phyloP scores from a whole-genome alignment of 1,140 invertebrate species.

The Diprion similis region DNA sequence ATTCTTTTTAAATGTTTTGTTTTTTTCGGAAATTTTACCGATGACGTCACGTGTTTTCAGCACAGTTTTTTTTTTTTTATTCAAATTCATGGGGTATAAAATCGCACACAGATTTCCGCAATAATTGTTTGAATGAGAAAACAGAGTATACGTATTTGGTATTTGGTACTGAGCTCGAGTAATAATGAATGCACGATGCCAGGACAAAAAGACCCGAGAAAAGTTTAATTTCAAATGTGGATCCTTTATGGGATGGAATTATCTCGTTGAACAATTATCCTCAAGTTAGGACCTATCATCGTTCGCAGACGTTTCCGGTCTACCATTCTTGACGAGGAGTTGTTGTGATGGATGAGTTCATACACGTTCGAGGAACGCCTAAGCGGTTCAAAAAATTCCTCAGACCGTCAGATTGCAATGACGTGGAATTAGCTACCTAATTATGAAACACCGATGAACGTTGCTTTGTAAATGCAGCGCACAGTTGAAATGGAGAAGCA shows the following conservation, averaged over 20 bases:
- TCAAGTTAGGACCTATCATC: conserved; percentile 23
- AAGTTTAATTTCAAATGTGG: conserved; percentile 3
- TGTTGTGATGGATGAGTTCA: background rate
- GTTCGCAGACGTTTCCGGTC: conserved; percentile 2
- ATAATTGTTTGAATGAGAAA: too few species aligned
- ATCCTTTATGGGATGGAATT: conserved; percentile 23
- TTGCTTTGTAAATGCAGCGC: too few species aligned
- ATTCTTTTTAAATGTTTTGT: too few species aligned
- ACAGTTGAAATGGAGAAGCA: too few species aligned
- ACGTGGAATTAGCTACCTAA: background rate
- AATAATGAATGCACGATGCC: background rate
- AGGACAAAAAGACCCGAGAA: background rate
- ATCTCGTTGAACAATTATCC: conserved; percentile 28
- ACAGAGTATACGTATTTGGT: too few species aligned
- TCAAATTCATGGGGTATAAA: background rate
- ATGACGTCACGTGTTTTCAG: background rate
- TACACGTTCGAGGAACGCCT: too few species aligned
- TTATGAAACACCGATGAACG: too few species aligned
- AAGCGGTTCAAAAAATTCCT: too few species aligned
- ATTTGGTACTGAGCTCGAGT: background rate
- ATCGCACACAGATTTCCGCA: too few species aligned
- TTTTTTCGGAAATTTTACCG: too few species aligned
- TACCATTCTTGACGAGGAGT: conserved; percentile 6
- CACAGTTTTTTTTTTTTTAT: background rate
- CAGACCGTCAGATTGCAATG: too few species aligned